These are phyloP conservation scores for Galerucella pusilla DNA, from an alignment of 2,888 invertebrate species.

Conservation along the genomic window DNA sequence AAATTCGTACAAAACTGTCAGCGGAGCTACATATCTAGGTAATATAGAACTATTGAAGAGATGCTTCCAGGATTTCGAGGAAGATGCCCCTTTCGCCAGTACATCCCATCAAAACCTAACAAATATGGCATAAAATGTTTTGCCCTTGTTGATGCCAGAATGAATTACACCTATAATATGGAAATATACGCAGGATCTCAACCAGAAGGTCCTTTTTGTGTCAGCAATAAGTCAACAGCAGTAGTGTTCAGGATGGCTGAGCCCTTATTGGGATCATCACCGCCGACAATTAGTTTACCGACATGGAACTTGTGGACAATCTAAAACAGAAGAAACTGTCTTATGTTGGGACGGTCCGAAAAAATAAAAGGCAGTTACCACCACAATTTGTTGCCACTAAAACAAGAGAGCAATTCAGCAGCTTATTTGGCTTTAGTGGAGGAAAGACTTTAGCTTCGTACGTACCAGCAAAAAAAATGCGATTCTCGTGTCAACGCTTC, in stretches of 20 bases:
- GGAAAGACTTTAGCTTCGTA: constrained; percentile 42
- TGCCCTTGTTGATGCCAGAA: constrained; percentile 39
- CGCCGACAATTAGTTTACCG: constrained; percentile 39
- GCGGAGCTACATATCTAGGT: constrained; percentile 32
- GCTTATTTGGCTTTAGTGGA: constrained; percentile 45
- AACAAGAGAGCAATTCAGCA: constrained; percentile 15
- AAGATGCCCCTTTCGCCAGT: constrained; percentile 41
- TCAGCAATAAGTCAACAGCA: constrained; percentile 37
- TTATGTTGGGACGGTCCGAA: constrained; percentile 45
- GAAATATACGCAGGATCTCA: constrained; percentile 45
- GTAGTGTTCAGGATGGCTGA: constrained; percentile 35
- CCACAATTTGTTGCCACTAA: constrained; percentile 14
- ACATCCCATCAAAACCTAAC: constrained; percentile 42
- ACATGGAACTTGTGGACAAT: constrained; percentile 6
- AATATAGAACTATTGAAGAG: constrained; percentile 41
- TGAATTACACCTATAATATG: constrained; percentile 40
- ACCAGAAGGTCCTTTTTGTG: constrained; percentile 45
- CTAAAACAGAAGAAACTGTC: constrained; percentile 34
- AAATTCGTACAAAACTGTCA: constrained; percentile 31
- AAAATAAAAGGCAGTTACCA: constrained; percentile 42
- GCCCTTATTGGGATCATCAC: constrained; percentile 41
- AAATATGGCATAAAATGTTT: constrained; percentile 44
- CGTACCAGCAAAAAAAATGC: constrained; percentile 41
- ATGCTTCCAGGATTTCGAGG: constrained; percentile 40
- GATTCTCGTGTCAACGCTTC: constrained; percentile 41